These are phyloP conservation scores for Sternarchorhynchus goeldii DNA, from an alignment of 2,797 vertebrate species.

Conservation along the genomic window DNA sequence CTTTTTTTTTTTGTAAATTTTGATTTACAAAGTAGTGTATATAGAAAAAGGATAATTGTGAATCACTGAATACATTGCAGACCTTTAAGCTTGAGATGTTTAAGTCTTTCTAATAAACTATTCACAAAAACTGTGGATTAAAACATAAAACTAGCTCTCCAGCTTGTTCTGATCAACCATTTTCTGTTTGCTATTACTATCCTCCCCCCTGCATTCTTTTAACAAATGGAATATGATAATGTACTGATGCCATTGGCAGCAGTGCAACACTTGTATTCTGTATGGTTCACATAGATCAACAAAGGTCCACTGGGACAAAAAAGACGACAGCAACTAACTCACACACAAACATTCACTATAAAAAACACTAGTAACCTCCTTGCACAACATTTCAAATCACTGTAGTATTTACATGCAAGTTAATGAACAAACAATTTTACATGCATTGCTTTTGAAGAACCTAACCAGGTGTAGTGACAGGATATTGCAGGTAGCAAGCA, in stretches of 20 bases:
- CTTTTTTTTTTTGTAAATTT: background rate
- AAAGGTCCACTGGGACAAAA: background rate
- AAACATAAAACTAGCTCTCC: conserved; percentile 11
- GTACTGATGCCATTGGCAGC: background rate
- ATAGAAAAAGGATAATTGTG: too few relatives aligned
- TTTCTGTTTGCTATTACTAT: conserved; percentile 23
- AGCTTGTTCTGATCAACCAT: conserved; percentile 34
- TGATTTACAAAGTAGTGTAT: too few relatives aligned
- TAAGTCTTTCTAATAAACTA: background rate
- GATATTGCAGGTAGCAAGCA: too few relatives aligned
- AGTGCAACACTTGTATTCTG: background rate
- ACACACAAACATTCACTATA: too few relatives aligned
- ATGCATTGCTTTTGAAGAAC: too few relatives aligned
- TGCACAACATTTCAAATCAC: too few relatives aligned
- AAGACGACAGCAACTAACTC: too few relatives aligned
- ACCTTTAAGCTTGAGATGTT: background rate
- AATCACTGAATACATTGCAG: too few relatives aligned
- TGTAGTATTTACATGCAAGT: too few relatives aligned
- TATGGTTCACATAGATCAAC: background rate
- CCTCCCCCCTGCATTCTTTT: background rate
- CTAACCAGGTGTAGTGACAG: too few relatives aligned
- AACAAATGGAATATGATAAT: conserved; percentile 8
- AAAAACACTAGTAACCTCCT: too few relatives aligned
- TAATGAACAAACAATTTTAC: too few relatives aligned
- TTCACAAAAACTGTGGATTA: conserved; percentile 7